Evolutionary conservation across 2,797 vertebrate genomes (phyloP).

Genomic region (Capromys pilorides): DNA sequence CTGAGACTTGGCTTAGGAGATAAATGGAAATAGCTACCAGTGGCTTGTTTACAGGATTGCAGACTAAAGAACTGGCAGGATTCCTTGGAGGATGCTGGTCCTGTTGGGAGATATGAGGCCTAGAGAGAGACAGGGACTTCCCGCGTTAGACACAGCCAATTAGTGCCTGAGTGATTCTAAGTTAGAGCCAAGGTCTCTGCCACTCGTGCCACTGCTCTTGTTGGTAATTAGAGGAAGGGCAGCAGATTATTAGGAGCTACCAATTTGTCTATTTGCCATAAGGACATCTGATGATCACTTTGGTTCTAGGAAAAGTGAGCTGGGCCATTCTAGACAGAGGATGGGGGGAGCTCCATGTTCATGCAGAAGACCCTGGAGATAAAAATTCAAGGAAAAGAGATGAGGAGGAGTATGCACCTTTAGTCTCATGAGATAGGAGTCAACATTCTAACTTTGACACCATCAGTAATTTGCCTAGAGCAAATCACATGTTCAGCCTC

Average conservation of each 20-base stretch:
- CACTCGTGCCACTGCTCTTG: neutral
- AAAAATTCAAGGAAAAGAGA: neutral
- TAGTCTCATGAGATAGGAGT: neutral
- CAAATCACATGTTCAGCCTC: neutral
- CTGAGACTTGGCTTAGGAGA: neutral
- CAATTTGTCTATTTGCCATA: neutral
- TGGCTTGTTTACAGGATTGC: rapidly evolving
- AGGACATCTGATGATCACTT: neutral
- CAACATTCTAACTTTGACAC: neutral
- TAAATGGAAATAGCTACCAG: no score
- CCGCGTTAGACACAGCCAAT: rapidly evolving
- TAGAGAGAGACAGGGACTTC: neutral
- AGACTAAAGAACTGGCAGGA: neutral
- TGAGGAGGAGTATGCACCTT: neutral
- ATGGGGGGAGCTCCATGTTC: neutral
- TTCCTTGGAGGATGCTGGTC: neutral
- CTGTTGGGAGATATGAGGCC: neutral
- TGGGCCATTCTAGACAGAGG: neutral
- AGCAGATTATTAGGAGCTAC: neutral
- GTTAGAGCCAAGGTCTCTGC: neutral
- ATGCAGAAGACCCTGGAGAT: neutral
- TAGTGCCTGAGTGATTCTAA: neutral
- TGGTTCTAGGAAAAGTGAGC: neutral
- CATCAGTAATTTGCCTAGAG: neutral
- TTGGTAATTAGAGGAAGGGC: neutral